A percentile compares a stretch with the other conserved stretches of the same genome.
phyloP scores from a whole-genome alignment of 23 tunicate species.

The Halocynthia aurantium region DNA sequence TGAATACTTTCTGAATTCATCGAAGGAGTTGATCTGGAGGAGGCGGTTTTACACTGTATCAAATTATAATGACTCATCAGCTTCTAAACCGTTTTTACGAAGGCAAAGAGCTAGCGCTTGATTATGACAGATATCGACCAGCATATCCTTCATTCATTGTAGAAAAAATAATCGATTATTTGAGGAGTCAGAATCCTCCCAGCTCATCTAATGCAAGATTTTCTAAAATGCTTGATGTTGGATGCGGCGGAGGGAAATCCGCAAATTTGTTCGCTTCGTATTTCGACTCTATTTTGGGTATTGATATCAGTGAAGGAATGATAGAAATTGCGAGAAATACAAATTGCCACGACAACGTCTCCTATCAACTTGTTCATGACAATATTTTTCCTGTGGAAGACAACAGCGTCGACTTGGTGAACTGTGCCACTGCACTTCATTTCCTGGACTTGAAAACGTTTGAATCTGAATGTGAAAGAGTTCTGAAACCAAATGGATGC shows the following conservation, averaged over 20 bases:
- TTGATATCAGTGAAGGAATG: slow-evolving; percentile 8
- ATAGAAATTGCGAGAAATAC: neutral
- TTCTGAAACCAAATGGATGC: slow-evolving; percentile 5
- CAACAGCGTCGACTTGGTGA: slow-evolving; percentile 7
- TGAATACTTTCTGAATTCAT: too few relatives aligned
- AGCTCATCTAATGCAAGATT: neutral
- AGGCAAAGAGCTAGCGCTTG: neutral
- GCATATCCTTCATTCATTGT: neutral
- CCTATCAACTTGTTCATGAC: slow-evolving; percentile 8
- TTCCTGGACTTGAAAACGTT: neutral
- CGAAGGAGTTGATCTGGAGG: too few relatives aligned
- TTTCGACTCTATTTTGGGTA: neutral
- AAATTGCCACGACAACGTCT: neutral
- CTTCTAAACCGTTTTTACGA: too few relatives aligned
- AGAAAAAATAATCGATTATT: neutral
- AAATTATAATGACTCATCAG: too few relatives aligned
- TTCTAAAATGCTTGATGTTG: neutral
- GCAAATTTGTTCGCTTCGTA: neutral
- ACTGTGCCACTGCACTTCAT: slow-evolving; percentile 6
- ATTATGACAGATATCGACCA: neutral
- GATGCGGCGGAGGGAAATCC: neutral
- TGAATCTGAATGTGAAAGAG: neutral
- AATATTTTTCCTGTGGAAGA: neutral
- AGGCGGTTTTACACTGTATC: too few relatives aligned
- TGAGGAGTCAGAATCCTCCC: neutral